These are phyloP conservation scores for Ptilorrhoa leucosticta DNA, from an alignment of 2,113 vertebrate genomes.

Conservation along the genomic window DNA sequence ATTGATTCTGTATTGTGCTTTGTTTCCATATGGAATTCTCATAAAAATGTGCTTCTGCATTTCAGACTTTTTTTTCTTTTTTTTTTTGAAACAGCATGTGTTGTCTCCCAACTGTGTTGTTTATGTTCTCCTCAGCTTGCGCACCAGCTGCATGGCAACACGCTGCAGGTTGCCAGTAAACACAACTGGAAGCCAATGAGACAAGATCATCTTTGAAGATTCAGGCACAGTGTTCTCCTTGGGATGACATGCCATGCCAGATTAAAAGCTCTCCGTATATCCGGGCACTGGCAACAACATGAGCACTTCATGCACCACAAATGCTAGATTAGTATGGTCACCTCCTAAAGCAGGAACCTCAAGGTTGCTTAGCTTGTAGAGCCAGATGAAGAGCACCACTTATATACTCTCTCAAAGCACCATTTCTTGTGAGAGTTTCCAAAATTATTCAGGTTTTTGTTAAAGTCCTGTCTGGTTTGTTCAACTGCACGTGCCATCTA, in stretches of 20 bases:
- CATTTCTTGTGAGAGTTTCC: not conserved
- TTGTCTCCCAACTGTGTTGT: not conserved
- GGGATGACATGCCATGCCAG: not conserved
- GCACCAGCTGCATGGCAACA: slow-evolving; percentile 11
- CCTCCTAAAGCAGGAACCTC: not conserved
- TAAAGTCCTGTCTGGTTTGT: not conserved
- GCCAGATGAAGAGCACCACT: not conserved
- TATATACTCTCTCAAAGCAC: not conserved
- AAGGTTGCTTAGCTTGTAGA: not conserved
- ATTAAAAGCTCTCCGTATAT: not conserved
- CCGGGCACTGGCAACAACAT: not conserved
- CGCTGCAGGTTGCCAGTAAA: slow-evolving; percentile 3
- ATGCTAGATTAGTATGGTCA: not conserved
- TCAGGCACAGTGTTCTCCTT: not conserved
- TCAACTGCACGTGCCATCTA: accelerated
- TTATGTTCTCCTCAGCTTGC: slow-evolving; percentile 22
- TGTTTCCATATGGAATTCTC: not conserved
- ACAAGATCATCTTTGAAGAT: slow-evolving; percentile 3
- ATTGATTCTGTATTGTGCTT: not conserved
- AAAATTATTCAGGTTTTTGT: not conserved
- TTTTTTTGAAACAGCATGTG: not conserved
- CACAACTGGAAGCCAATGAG: slow-evolving; percentile 17
- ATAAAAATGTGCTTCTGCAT: not conserved
- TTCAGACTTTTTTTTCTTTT: not conserved
- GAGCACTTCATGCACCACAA: not conserved